A percentile compares a stretch with the other conserved stretches of the same genome.
Evolutionary conservation across 2,113 vertebrate genomes (phyloP).

Genomic region (Struthidea cinerea): DNA sequence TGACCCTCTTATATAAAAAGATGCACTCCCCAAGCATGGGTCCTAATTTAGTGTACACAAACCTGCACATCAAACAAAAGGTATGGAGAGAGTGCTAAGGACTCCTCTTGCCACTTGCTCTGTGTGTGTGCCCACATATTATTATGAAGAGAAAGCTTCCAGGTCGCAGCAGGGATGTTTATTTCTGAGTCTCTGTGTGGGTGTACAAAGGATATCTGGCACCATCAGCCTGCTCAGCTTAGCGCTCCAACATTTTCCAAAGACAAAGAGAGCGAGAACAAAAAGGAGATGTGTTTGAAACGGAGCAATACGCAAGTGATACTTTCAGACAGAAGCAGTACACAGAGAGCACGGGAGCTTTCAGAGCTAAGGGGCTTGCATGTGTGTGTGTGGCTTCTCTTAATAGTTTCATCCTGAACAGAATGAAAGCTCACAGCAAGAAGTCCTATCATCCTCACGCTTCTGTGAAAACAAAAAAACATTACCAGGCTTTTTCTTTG

Average conservation of each 20-base stretch:
- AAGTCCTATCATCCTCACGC: slow-evolving; percentile 14
- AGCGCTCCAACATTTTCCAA: slow-evolving; percentile 42
- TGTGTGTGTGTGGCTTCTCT: background rate
- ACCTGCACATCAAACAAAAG: background rate
- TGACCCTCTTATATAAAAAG: slow-evolving; percentile 37
- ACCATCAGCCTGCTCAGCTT: background rate
- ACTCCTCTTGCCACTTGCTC: background rate
- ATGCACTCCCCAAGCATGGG: background rate
- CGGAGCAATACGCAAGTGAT: background rate
- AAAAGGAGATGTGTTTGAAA: slow-evolving; percentile 5
- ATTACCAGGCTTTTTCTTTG: background rate
- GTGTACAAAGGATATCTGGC: background rate
- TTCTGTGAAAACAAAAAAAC: slow-evolving; percentile 2
- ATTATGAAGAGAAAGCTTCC: background rate
- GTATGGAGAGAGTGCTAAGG: background rate
- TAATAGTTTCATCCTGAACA: background rate
- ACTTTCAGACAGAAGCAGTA: background rate
- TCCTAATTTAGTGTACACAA: slow-evolving; percentile 41
- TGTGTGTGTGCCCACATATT: background rate
- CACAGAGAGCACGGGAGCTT: background rate
- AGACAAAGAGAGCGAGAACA: slow-evolving; percentile 23
- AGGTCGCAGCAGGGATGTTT: background rate
- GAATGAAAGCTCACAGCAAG: slow-evolving; percentile 50
- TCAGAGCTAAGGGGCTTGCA: background rate
- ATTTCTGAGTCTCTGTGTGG: background rate